Evolutionary conservation across 2,113 vertebrate genomes (phyloP), one percentile per base, ranked within the genome.

Genomic region (Cyanoramphus novaezelandiae): DNA sequence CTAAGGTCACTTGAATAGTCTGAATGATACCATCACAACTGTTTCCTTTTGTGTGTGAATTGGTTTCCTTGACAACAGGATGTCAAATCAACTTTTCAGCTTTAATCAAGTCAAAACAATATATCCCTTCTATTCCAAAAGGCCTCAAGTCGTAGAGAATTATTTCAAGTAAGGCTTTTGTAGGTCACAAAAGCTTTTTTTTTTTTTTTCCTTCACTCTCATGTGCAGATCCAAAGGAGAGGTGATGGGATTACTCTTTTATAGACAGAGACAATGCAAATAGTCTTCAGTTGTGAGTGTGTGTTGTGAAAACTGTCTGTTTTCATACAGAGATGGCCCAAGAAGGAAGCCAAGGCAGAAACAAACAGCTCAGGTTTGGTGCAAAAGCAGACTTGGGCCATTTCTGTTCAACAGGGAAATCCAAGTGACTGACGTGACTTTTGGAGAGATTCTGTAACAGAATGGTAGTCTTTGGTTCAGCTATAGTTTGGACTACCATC

Each of bases 21-120:
- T 96, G 97, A 98, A 97, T 95, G 97, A 87, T 96, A 97, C 92
- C 86, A 92, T 96, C 94, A 96, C 93, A 97, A 97, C 96, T 97
- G 95, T 95, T 94, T 97, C 97, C 95, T 96, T 93, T 97, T 96
- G 94, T 97, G 82, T 97, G 96, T 96, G 96, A 96, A 94, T 70
- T 94, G 94, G 97, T 98, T 97, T 97, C 98, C 98, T 97, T 98
- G 98, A 97, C 97, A 90, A 98, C 96, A 97, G 90, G 94, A 95
- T 96, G 94, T 95, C 96, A 97, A 97, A 97, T 98, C 96, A 97
- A 96, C 96, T 97, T 96, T 91, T 95, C 89, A 96, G 95, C 94
- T 97, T 97, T 97, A 98, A 97, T 97, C 97, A 97, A 98, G 94
- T 98, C 97, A 98, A 97, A 95, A 97, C 92, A 95, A 96, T 98